Conservation (phyloP, 2,797 vertebrate species). For the Siniperca scherzeri region DNA sequence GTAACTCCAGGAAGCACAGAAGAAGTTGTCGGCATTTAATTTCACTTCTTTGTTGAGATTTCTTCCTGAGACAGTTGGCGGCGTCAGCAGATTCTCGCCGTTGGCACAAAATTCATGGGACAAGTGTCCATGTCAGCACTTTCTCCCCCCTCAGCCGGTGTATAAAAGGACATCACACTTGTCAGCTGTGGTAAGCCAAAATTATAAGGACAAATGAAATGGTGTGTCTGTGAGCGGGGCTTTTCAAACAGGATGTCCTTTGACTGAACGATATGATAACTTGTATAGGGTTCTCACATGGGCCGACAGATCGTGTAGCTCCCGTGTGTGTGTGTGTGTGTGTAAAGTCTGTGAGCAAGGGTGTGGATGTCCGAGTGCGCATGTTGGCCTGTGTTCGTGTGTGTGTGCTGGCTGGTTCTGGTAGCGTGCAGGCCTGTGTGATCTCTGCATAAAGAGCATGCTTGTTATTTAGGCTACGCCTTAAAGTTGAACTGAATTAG, state of each 20-base stretch:
- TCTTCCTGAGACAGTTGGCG: slow-evolving; percentile 78
- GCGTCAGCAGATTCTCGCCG: slow-evolving; percentile 83
- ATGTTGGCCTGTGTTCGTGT: not conserved
- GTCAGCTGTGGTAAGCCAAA: slow-evolving; percentile 76
- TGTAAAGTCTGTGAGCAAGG: not conserved
- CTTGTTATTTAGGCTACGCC: not conserved
- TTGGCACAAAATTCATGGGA: slow-evolving; percentile 83
- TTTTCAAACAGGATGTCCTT: slow-evolving; percentile 65
- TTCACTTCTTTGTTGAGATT: slow-evolving; percentile 85
- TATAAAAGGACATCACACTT: slow-evolving; percentile 84
- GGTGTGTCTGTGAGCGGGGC: slow-evolving; percentile 58
- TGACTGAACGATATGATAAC: slow-evolving; percentile 56
- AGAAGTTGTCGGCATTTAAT: slow-evolving; percentile 84
- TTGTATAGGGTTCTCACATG: slow-evolving; percentile 37
- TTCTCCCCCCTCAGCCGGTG: slow-evolving; percentile 76
- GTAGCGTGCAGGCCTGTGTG: not conserved
- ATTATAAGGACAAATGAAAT: slow-evolving; percentile 82
- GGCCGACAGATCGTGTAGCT: slow-evolving; percentile 22
- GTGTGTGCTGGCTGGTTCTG: not conserved
- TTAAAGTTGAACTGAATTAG: slow-evolving; percentile 9
- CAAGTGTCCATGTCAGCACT: slow-evolving; percentile 86
- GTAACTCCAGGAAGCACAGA: slow-evolving; percentile 70
- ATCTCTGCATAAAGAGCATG: slow-evolving; percentile 2
- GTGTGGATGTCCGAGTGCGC: slow-evolving; percentile 10
- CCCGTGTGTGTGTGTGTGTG: slow-evolving; percentile 14